Evolutionary conservation across 2,888 invertebrate species (phyloP), one percentile per base, ranked within the genome.

Genomic region (Hermaeophaga mercurialis): DNA sequence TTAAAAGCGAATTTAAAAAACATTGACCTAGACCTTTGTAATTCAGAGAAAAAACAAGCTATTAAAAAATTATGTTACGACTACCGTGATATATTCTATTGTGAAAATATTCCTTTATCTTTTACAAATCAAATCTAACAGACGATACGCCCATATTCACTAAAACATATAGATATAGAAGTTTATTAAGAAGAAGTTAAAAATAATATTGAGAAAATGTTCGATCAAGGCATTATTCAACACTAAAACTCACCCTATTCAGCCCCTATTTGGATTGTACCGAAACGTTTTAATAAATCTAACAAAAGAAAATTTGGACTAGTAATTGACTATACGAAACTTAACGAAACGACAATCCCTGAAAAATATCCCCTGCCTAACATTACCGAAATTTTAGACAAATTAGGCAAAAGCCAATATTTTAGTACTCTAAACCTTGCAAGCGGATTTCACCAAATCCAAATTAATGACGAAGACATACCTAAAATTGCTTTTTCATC

Each of bases 351-450:
- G 22, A 60, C 55, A 12, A 46, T 57, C 6, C 63, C 65, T 14
- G 72, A 74, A 47, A 64, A 58, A 58, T 73, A 70, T 19, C 70
- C 68, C 1, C 54, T 73, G 18, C 71, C 66, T 56, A 9, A n/a
- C n/a, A n/a, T n/a, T n/a, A 59, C 63, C 1, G 71, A 73, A 14
- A 62, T 73, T 3, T 52, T 74, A 18, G 70, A 73, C 38, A 66
- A 70, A 54, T 43, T 72, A 18, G 72, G 72, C 1, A 58, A 62
- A 47, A 65, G 65, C 41, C 52, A 67, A 33, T 68, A 68, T n/a
- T n/a, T n/a, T n/a, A n/a, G n/a, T 2, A 66, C 60, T 2, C 41
- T 69, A 12, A 66, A 70, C 58, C 33, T 69, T 11, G 64, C 66
- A 4, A 59, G 58, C 12, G 67, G 66, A 1, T 70, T 66, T 43